These are phyloP conservation scores for Subacronicta megacephala DNA, from an alignment of 2,888 invertebrate species.

Conservation along the genomic window DNA sequence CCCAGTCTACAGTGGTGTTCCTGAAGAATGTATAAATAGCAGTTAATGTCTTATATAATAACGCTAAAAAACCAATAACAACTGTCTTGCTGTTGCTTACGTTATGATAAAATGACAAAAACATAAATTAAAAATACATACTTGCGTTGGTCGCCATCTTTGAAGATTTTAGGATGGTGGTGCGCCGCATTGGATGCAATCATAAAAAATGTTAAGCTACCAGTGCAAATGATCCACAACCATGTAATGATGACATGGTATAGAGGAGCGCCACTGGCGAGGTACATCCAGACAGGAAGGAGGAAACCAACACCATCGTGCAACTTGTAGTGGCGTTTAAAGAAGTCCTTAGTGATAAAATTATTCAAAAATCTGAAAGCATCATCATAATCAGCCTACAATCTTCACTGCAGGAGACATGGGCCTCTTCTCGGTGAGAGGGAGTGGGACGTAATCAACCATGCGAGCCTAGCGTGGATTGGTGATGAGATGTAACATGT, in stretches of 20 bases:
- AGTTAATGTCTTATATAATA: too few relatives aligned
- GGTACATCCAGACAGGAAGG: constrained; percentile 82
- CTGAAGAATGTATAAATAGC: constrained; percentile 76
- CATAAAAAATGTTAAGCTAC: constrained; percentile 90
- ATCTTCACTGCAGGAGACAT: too few relatives aligned
- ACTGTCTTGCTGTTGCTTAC: too few relatives aligned
- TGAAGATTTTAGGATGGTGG: constrained; percentile 92
- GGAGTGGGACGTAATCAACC: too few relatives aligned
- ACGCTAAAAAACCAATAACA: too few relatives aligned
- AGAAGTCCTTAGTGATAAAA: constrained; percentile 70
- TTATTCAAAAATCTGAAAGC: constrained; percentile 66
- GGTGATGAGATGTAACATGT: too few relatives aligned
- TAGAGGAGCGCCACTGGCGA: constrained; percentile 70
- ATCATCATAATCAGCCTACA: too few relatives aligned
- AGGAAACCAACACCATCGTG: constrained; percentile 75
- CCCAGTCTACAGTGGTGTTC: constrained; percentile 91
- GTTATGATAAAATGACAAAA: too few relatives aligned
- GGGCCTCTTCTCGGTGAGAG: too few relatives aligned
- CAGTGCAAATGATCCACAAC: constrained; percentile 88
- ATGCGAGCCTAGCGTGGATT: too few relatives aligned
- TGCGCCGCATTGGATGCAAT: constrained; percentile 94
- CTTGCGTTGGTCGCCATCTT: constrained; percentile 93
- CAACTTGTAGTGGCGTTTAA: constrained; percentile 73
- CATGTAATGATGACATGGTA: constrained; percentile 83
- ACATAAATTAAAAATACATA: constrained; percentile 61